Evolutionary conservation across 2,113 vertebrate species (phyloP).

Genomic region (Genyomyrus donnyi): DNA sequence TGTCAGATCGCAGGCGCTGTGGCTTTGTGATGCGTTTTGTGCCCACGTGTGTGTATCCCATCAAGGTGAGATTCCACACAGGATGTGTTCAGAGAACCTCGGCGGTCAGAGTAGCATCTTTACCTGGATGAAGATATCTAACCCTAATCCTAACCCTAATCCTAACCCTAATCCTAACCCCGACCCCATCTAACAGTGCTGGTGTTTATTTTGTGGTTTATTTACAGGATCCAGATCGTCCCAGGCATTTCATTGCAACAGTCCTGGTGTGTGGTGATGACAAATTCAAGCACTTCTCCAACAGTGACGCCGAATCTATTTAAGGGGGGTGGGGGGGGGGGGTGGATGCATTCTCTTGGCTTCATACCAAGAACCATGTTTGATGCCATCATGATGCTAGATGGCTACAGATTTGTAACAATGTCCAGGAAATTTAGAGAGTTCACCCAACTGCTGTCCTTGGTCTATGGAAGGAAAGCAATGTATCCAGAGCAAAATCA

Average conservation of each 20-base stretch:
- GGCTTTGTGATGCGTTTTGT: constrained; percentile 69
- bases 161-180: background rate
- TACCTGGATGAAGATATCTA: background rate
- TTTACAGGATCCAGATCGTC: constrained; percentile 56
- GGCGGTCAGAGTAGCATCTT: too few species aligned
- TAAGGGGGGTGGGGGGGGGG: background rate
- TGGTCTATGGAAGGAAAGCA: background rate
- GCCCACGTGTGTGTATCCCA: constrained; percentile 59
- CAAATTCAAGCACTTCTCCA: constrained; percentile 56
- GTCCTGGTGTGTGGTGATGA: constrained; percentile 54
- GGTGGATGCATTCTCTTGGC: background rate
- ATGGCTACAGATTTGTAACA: background rate
- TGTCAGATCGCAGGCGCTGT: constrained; percentile 59
- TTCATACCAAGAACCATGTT: background rate
- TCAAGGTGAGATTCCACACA: constrained; percentile 46
- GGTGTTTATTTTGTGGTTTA: background rate
- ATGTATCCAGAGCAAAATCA: background rate
- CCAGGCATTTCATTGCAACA: constrained; percentile 54
- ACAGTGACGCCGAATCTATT: constrained; percentile 17
- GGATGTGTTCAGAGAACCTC: background rate
- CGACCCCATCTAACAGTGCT: background rate
- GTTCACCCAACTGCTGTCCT: background rate
- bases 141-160: background rate
- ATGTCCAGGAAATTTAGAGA: background rate
- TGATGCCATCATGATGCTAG: background rate